Percentiles rank a stretch among this genome's conserved stretches.
phyloP scores from a whole-genome alignment of 2,888 invertebrate species.

The Pyrrhia umbra region DNA sequence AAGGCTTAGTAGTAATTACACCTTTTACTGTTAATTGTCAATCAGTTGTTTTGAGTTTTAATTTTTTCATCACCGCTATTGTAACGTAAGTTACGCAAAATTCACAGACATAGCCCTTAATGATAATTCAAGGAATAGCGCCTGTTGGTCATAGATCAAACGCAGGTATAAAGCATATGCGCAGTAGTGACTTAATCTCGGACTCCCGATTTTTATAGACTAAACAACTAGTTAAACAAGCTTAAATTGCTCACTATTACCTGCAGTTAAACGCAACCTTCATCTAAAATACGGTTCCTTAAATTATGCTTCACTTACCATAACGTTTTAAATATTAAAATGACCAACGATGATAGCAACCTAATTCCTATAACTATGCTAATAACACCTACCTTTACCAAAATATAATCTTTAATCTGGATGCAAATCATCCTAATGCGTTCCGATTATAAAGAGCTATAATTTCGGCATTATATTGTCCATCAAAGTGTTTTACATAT shows the following conservation, averaged over 20 bases:
- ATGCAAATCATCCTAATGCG: constrained; percentile 90
- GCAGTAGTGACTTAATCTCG: constrained; percentile 35
- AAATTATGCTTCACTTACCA: constrained; percentile 80
- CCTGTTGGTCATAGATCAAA: too few species aligned
- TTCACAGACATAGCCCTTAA: too few species aligned
- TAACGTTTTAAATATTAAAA: constrained; percentile 86
- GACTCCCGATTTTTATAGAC: constrained; percentile 55
- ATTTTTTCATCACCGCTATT: neutral
- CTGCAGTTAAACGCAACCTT: constrained; percentile 72
- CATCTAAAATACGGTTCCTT: constrained; percentile 76
- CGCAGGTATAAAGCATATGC: too few species aligned
- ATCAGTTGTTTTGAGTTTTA: neutral
- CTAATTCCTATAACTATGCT: constrained; percentile 89
- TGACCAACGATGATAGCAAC: constrained; percentile 84
- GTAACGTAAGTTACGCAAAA: too few species aligned
- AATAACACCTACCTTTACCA: constrained; percentile 88
- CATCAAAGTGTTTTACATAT: constrained; percentile 89
- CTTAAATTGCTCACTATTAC: constrained; percentile 70
- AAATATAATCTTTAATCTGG: constrained; percentile 90
- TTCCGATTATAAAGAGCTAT: constrained; percentile 89
- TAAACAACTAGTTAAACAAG: constrained; percentile 68
- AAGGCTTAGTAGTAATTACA: constrained; percentile 3
- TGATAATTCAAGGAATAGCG: too few species aligned
- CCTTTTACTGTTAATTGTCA: constrained; percentile 4
- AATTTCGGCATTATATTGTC: constrained; percentile 90